Percentiles rank a stretch among this genome's conserved stretches.
phyloP scores from a whole-genome alignment of 2,113 vertebrate genomes.

The Okapia johnstoni region DNA sequence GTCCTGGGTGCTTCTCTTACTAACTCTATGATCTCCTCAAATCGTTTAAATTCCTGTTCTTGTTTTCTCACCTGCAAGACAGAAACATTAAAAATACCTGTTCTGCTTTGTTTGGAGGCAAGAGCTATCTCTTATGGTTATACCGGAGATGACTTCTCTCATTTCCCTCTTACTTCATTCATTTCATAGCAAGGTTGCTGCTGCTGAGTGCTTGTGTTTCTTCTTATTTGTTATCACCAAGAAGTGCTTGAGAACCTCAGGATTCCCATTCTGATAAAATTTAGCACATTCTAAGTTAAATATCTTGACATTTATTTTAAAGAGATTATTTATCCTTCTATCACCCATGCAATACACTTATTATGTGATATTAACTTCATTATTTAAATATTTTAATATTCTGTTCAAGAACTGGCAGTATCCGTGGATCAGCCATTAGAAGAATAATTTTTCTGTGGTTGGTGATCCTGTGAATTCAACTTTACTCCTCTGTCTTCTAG shows the following conservation, averaged over 20 bases:
- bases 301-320: slow-evolving; percentile 27
- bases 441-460: not conserved
- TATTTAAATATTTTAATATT: not conserved
- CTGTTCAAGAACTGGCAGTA: not conserved
- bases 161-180: not conserved
- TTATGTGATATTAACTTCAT: not conserved
- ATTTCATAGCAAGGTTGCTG: not conserved
- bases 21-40: not conserved
- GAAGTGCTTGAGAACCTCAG: not conserved
- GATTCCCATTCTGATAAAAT: not conserved
- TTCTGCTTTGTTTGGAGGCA: slow-evolving; percentile 7
- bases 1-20: not conserved
- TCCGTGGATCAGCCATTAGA: not conserved
- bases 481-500: not conserved
- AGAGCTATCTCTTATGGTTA: not conserved
- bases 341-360: not conserved
- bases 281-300: not conserved
- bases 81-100: not conserved
- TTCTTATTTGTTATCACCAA: not conserved
- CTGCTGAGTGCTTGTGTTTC: not conserved
- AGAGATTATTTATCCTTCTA: not conserved
- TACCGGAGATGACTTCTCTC: not conserved
- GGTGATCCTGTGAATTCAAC: not conserved
- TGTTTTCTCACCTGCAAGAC: slow-evolving; percentile 34
- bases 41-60: not conserved